Evolutionary conservation across 2,888 invertebrate genomes (phyloP).

Genomic region (Uropetala carovei): DNA sequence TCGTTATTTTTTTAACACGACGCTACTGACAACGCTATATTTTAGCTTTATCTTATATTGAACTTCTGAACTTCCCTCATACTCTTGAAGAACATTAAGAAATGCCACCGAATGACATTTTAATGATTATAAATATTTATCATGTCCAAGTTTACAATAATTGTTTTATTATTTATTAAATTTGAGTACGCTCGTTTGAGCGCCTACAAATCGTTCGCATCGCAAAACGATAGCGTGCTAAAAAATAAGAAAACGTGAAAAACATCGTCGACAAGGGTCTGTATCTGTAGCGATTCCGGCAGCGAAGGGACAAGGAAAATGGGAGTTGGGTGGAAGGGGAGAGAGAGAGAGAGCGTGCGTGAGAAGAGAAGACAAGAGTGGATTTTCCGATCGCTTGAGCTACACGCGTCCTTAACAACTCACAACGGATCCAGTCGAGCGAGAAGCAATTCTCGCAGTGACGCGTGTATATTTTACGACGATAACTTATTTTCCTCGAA

Average conservation of each 20-base stretch:
- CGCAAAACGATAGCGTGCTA: too few species aligned
- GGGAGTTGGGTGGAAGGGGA: neutral
- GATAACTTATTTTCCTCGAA: constrained; percentile 59
- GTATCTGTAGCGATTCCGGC: constrained; percentile 36
- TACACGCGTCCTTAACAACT: constrained; percentile 49
- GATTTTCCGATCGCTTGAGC: constrained; percentile 62
- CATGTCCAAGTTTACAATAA: too few species aligned
- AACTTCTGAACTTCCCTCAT: too few species aligned
- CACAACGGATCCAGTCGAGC: constrained; percentile 40
- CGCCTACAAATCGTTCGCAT: too few species aligned
- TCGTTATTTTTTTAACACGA: too few species aligned
- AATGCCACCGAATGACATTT: too few species aligned
- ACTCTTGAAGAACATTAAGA: too few species aligned
- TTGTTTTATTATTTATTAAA: too few species aligned
- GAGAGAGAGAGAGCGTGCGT: neutral
- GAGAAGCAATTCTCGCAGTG: constrained; percentile 28
- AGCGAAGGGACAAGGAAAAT: neutral
- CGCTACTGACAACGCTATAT: too few species aligned
- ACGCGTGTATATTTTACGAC: constrained; percentile 47
- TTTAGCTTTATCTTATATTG: too few species aligned
- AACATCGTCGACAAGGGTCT: neutral
- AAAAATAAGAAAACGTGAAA: neutral
- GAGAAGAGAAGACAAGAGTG: constrained; percentile 7
- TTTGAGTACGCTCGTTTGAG: too few species aligned
- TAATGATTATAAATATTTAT: too few species aligned